phyloP scores from a whole-genome alignment of 2,113 vertebrate species.

The Ramphastos sulfuratus region DNA sequence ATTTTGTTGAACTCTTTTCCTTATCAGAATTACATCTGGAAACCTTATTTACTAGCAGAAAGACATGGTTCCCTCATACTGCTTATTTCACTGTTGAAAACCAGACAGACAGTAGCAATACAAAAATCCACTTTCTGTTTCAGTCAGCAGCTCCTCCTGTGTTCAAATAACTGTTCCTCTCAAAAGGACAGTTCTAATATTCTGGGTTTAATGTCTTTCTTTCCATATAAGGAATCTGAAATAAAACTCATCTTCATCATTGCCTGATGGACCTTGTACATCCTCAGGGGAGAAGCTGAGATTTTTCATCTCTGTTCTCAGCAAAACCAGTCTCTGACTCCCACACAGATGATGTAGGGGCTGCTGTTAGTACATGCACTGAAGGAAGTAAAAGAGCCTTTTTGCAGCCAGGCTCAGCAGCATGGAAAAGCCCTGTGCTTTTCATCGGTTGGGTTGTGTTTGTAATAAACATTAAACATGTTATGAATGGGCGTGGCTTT shows the following conservation, averaged over 20 bases:
- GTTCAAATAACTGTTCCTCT: background rate
- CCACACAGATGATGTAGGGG: background rate
- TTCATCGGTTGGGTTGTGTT: background rate
- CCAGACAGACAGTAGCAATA: background rate
- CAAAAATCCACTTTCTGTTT: background rate
- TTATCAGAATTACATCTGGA: background rate
- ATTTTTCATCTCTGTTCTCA: background rate
- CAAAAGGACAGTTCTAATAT: background rate
- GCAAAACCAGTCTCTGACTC: background rate
- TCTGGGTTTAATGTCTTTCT: background rate
- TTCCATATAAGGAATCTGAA: background rate
- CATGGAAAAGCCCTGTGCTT: background rate
- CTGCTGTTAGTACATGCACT: background rate
- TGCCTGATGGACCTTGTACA: background rate
- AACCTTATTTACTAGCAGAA: background rate
- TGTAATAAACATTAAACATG: background rate
- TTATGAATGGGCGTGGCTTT: background rate
- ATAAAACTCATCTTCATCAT: background rate
- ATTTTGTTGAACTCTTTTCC: background rate
- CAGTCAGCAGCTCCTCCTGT: background rate
- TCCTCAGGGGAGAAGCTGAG: background rate
- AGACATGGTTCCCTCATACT: background rate
- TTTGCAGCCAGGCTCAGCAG: background rate
- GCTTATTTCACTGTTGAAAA: background rate
- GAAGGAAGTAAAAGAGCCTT: background rate